Percentiles rank a stretch among this genome's conserved stretches.
Conservation (phyloP, 2,797 vertebrate species). For the Nannoperca australis region DNA sequence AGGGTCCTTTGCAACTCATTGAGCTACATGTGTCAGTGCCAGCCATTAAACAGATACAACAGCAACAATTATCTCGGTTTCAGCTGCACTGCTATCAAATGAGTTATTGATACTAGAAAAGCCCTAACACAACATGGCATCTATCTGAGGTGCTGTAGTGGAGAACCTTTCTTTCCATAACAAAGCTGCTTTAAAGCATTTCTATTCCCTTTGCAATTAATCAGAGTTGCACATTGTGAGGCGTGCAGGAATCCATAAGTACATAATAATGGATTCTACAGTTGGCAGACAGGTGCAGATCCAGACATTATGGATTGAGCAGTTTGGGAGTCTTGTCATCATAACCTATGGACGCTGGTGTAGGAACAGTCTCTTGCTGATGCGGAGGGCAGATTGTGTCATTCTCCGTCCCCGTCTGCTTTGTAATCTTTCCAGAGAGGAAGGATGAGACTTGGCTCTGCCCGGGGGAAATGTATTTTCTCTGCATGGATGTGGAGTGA, state of each 20-base stretch:
- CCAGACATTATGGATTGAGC: conserved; percentile 56
- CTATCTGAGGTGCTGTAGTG: conserved; percentile 36
- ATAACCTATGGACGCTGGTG: conserved; percentile 48
- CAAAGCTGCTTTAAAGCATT: conserved; percentile 54
- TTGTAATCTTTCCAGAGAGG: conserved; percentile 62
- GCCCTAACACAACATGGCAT: conserved; percentile 50
- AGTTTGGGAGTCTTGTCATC: conserved; percentile 61
- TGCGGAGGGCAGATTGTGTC: conserved; percentile 47
- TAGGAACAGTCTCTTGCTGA: conserved; percentile 37
- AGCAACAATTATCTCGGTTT: conserved; percentile 65
- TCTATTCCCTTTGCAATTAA: conserved; percentile 64
- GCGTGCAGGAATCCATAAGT: conserved; percentile 58
- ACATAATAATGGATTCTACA: conserved; percentile 74
- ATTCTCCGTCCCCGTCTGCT: conserved; percentile 39
- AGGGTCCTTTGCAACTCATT: conserved; percentile 53
- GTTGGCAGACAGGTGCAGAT: conserved; percentile 56
- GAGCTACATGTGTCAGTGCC: conserved; percentile 52
- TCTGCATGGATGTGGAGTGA: conserved; percentile 50
- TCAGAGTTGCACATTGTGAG: conserved; percentile 60
- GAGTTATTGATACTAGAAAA: conserved; percentile 70
- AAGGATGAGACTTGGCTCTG: conserved; percentile 55
- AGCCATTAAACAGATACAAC: conserved; percentile 61
- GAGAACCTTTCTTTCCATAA: conserved; percentile 45
- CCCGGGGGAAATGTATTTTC: conserved; percentile 67
- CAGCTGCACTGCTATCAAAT: conserved; percentile 53